A percentile compares a stretch with the other conserved stretches of the same genome.
Conservation (phyloP, 2,888 invertebrate genomes). For the Heliconius erato region DNA sequence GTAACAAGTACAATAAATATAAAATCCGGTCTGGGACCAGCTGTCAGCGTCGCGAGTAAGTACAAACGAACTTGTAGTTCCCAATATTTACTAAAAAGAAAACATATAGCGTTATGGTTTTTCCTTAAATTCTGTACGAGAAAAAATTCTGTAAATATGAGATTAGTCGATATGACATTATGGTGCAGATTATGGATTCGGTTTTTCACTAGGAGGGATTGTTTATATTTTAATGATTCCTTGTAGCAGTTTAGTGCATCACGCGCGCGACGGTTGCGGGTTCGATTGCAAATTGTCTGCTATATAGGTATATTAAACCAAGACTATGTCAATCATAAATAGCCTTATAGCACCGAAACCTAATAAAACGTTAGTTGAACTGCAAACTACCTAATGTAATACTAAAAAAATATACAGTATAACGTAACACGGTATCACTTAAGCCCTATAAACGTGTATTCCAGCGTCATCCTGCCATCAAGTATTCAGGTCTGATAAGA, state of each 20-base stretch:
- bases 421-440: conserved; percentile 33
- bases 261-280: too few relatives aligned
- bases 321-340: neutral
- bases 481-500: conserved; percentile 91
- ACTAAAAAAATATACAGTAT: neutral
- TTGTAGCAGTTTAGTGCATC: too few relatives aligned
- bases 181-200: too few relatives aligned
- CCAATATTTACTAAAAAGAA: conserved; percentile 2
- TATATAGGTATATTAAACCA: too few relatives aligned
- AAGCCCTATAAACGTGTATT: conserved; percentile 39
- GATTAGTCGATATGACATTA: too few relatives aligned
- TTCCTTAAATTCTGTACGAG: neutral
- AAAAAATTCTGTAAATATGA: neutral
- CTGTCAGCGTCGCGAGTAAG: conserved; percentile 82
- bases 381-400: neutral
- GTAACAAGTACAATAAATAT: conserved; percentile 65
- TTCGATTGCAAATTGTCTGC: too few relatives aligned
- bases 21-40: conserved; percentile 78
- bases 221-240: too few relatives aligned
- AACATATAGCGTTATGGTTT: neutral
- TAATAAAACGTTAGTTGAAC: neutral
- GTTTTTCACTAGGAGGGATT: too few relatives aligned
- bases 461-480: conserved; percentile 92
- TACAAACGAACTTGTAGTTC: conserved; percentile 44
- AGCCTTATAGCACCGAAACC: neutral